Percentiles rank a stretch among this genome's conserved stretches.
Evolutionary conservation across 2,797 vertebrate genomes (phyloP).

Genomic region (Galago senegalensis): DNA sequence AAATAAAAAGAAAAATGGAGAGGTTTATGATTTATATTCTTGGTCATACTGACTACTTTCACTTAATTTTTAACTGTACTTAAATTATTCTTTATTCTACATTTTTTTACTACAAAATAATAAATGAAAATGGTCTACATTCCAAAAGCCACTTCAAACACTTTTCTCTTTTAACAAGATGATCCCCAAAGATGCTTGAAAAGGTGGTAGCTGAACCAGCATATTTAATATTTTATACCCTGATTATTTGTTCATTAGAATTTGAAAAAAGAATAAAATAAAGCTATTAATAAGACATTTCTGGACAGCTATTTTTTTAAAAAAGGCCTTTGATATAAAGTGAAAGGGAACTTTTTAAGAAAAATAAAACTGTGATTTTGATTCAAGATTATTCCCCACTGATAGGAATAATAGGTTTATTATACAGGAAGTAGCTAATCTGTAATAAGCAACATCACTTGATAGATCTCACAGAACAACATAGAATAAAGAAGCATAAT

Average conservation of each 20-base stretch:
- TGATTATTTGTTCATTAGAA: background rate
- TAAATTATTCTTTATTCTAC: slow-evolving; percentile 37
- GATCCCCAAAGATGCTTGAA: background rate
- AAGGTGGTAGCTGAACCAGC: background rate
- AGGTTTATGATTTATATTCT: slow-evolving; percentile 72
- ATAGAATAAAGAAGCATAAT: slow-evolving; percentile 15
- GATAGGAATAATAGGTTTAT: background rate
- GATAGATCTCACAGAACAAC: background rate
- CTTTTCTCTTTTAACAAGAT: background rate
- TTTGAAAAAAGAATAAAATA: slow-evolving; percentile 38
- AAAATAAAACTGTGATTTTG: slow-evolving; percentile 1
- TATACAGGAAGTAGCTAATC: background rate
- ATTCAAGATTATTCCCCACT: background rate
- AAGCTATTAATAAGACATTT: background rate
- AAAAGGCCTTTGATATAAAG: background rate
- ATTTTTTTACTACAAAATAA: slow-evolving; percentile 62
- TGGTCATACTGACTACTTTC: slow-evolving; percentile 64
- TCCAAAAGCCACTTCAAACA: background rate
- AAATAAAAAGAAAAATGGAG: slow-evolving; percentile 65
- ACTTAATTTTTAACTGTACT: slow-evolving; percentile 72
- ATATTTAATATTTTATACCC: slow-evolving; percentile 9
- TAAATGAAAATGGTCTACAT: slow-evolving; percentile 55
- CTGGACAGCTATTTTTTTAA: background rate
- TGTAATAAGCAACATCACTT: background rate
- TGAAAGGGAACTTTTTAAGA: slow-evolving; percentile 19